Evolutionary conservation across 2,113 vertebrate species (phyloP).

Genomic region (Otis tarda): DNA sequence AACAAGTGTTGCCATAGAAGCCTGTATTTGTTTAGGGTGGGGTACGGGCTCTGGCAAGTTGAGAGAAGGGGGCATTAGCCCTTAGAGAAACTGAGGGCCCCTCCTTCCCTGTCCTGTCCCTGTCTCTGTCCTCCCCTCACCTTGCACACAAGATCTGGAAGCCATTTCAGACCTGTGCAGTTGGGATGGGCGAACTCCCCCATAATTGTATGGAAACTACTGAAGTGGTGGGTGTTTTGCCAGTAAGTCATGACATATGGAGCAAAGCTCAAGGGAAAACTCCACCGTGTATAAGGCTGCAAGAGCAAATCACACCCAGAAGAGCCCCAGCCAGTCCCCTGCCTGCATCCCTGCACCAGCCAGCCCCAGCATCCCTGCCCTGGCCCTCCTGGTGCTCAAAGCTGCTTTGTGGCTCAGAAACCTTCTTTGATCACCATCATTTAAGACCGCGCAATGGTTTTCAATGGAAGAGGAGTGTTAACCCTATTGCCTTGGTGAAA

Average conservation of each 20-base stretch:
- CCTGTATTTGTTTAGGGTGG: conserved; percentile 78
- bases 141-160: conserved; percentile 53
- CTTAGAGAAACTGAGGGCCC: conserved; percentile 36
- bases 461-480: not conserved
- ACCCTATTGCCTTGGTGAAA: not conserved
- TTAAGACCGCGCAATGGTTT: not conserved
- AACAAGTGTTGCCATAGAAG: conserved; percentile 70
- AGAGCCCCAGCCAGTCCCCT: not conserved
- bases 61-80: conserved; percentile 62
- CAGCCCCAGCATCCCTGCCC: not conserved
- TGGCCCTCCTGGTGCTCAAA: rapidly evolving
- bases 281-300: not conserved
- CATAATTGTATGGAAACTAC: conserved; percentile 51
- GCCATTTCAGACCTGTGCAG: conserved; percentile 38
- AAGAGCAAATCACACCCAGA: conserved; percentile 36
- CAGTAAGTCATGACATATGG: conserved; percentile 59
- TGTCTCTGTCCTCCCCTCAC: conserved; percentile 13
- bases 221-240: conserved; percentile 24
- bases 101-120: conserved; percentile 9
- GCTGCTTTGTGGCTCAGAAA: rapidly evolving
- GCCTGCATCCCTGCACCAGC: not conserved
- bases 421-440: not conserved
- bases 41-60: not conserved
- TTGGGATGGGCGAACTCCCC: conserved; percentile 25
- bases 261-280: conserved; percentile 51